Conservation (phyloP, 2,113 vertebrate species). For the Labeo catla region DNA sequence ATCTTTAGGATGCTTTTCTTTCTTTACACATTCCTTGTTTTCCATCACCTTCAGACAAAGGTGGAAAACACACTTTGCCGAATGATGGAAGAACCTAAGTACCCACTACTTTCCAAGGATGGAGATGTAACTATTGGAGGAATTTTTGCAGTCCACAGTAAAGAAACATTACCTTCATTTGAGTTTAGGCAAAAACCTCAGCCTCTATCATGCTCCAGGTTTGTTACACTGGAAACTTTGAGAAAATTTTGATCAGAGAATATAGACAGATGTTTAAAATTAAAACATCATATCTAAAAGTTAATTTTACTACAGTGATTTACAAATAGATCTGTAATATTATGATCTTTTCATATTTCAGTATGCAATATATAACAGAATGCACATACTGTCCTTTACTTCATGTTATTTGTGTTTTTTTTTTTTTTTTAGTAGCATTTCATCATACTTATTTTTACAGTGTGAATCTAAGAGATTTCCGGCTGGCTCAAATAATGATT, state of each 20-base stretch:
- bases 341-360: background rate
- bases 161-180: background rate
- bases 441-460: conserved; percentile 54
- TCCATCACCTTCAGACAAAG: background rate
- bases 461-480: conserved; percentile 74
- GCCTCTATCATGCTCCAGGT: conserved; percentile 70
- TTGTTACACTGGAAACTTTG: conserved; percentile 48
- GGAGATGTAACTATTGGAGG: conserved; percentile 27
- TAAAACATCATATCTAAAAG: background rate
- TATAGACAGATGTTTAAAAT: background rate
- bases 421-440: background rate
- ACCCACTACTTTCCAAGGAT: conserved; percentile 2
- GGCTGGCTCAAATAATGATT: conserved; percentile 76
- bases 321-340: background rate
- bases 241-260: too few species aligned
- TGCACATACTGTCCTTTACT: too few species aligned
- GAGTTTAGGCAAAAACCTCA: conserved; percentile 13
- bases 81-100: conserved; percentile 9
- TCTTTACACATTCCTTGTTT: background rate
- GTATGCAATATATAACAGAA: too few species aligned
- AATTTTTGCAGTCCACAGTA: conserved; percentile 7
- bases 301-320: background rate
- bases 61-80: background rate
- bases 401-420: too few species aligned
- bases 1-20: background rate